phyloP scores from a whole-genome alignment of 2,113 vertebrate species.

The Bungarus multicinctus region DNA sequence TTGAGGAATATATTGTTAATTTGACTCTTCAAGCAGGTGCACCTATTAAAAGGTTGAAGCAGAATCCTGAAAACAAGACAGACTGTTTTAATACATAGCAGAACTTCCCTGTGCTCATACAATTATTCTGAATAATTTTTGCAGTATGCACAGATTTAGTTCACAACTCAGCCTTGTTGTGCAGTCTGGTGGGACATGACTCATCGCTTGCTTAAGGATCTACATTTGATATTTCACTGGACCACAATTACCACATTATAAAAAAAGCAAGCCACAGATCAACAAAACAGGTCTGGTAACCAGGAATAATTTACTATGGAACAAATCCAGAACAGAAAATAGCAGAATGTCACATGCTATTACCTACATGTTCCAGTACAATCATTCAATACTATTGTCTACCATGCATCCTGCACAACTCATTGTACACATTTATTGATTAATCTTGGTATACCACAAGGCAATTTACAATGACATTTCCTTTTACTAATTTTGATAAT shows the following conservation, averaged over 20 bases:
- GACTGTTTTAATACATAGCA: not conserved
- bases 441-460: not conserved
- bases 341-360: not conserved
- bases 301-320: not conserved
- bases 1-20: not conserved
- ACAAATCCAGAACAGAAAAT: not conserved
- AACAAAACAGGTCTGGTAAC: not conserved
- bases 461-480: not conserved
- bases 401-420: not conserved
- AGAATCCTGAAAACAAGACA: not conserved
- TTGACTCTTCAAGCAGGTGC: not conserved
- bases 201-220: not conserved
- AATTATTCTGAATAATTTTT: not conserved
- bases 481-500: not conserved
- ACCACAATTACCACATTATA: not conserved
- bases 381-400: not conserved
- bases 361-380: not conserved
- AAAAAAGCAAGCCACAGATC: not conserved
- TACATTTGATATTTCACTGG: not conserved
- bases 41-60: not conserved
- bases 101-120: not conserved
- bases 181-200: not conserved
- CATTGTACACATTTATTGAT: not conserved
- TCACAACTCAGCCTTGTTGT: not conserved
- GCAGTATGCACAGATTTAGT: not conserved